Percentiles rank a stretch among this genome's conserved stretches.
These are phyloP conservation scores for Aldrovandia affinis DNA, from an alignment of 2,797 vertebrate species.

Conservation along the genomic window DNA sequence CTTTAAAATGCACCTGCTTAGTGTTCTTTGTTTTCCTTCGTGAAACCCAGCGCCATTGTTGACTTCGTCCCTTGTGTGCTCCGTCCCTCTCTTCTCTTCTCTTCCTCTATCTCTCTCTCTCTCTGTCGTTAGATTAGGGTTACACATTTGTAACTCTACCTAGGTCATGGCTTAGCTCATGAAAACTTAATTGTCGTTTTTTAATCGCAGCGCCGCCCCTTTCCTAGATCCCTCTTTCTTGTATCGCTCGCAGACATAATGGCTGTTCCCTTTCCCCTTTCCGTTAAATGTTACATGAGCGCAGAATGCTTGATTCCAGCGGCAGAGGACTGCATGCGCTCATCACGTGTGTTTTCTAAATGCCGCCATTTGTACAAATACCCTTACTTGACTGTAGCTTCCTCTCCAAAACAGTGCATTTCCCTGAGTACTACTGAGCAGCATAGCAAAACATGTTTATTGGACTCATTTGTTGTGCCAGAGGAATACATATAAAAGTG, in stretches of 20 bases:
- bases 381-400: no score
- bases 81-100: conserved; percentile 37
- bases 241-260: conserved; percentile 10
- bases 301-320: not conserved
- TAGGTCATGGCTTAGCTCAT: conserved; percentile 72
- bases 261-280: conserved; percentile 21
- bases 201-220: conserved; percentile 62
- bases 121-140: conserved; percentile 58
- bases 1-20: conserved; percentile 22
- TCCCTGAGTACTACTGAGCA: not conserved
- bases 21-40: conserved; percentile 24
- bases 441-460: not conserved
- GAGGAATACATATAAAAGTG: not conserved
- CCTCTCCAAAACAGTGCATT: not conserved
- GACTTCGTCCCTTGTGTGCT: conserved; percentile 42
- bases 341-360: not conserved
- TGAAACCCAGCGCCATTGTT: conserved; percentile 47
- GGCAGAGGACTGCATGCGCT: not conserved
- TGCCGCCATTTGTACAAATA: conserved; percentile 7
- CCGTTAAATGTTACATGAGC: conserved; percentile 26
- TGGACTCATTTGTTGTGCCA: conserved; percentile 3
- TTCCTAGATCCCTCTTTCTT: conserved; percentile 43
- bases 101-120: not conserved
- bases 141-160: conserved; percentile 75
- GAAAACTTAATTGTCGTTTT: conserved; percentile 80